Conservation (phyloP, 1,140 invertebrate genomes). For the Trichonephila clavipes region DNA sequence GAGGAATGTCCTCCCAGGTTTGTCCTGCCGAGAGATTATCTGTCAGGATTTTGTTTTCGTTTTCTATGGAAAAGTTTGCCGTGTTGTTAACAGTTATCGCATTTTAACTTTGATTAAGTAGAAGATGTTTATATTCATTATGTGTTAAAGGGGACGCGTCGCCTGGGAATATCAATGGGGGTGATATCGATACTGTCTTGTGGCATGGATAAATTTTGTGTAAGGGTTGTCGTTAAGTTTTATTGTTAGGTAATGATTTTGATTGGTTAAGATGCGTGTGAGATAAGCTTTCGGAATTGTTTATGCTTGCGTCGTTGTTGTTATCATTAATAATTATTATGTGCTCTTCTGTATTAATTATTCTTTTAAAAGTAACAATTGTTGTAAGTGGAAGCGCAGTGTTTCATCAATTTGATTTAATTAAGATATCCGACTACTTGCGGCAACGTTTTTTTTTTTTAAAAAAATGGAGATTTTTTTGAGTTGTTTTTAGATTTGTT, state of each 20-base stretch:
- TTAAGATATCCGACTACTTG: too few relatives aligned
- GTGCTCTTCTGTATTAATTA: too few relatives aligned
- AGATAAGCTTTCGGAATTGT: neutral
- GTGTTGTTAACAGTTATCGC: conserved; percentile 3
- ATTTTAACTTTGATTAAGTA: conserved; percentile 24
- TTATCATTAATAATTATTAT: too few relatives aligned
- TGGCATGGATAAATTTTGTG: neutral
- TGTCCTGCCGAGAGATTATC: neutral
- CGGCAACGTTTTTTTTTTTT: too few relatives aligned
- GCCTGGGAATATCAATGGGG: neutral
- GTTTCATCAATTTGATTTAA: too few relatives aligned
- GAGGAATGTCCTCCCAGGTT: neutral
- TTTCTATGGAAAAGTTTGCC: neutral
- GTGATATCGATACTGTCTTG: neutral
- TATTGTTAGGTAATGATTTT: neutral
- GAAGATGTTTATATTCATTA: conserved; percentile 21
- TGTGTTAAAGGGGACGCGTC: neutral
- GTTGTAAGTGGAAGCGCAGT: too few relatives aligned
- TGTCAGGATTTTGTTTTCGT: neutral
- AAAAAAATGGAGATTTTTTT: too few relatives aligned
- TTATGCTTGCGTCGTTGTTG: too few relatives aligned
- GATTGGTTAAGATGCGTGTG: neutral
- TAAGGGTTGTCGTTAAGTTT: neutral
- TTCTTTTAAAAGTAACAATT: too few relatives aligned
- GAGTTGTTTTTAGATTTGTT: too few relatives aligned